phyloP scores from a whole-genome alignment of 2,797 vertebrate genomes.

The Enteromius anoplus region DNA sequence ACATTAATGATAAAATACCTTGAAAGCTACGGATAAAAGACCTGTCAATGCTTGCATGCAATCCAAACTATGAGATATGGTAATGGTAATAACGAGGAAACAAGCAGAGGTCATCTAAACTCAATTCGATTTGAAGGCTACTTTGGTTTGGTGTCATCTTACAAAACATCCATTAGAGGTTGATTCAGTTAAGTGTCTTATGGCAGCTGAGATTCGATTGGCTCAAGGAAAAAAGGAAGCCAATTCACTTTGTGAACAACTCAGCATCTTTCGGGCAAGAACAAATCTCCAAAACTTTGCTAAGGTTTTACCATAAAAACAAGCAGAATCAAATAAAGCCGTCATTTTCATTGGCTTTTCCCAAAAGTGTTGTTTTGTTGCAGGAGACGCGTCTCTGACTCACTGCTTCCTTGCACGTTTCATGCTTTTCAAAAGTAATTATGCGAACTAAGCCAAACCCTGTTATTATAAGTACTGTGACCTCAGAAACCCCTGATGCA shows the following conservation, averaged over 20 bases:
- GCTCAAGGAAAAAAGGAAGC: neutral
- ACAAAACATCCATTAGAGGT: constrained; percentile 35
- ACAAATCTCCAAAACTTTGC: neutral
- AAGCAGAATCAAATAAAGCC: neutral
- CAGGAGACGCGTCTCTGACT: neutral
- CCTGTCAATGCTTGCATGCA: neutral
- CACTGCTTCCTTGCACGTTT: neutral
- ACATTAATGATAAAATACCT: neutral
- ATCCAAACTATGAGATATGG: neutral
- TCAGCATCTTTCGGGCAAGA: neutral
- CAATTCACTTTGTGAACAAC: neutral
- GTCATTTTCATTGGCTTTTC: neutral
- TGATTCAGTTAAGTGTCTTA: constrained; percentile 8
- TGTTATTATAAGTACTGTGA: neutral
- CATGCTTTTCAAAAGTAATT: neutral
- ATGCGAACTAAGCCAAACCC: neutral
- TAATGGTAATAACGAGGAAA: neutral
- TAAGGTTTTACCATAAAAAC: constrained; percentile 2
- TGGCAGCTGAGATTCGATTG: constrained; percentile 22
- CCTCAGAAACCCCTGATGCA: constrained; percentile 14
- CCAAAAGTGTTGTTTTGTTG: neutral
- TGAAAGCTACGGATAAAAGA: neutral
- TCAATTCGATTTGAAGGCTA: constrained; percentile 11
- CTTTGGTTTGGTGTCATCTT: constrained; percentile 16
- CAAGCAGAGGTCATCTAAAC: neutral